Conservation (phyloP, 2,113 vertebrate genomes). For the Grammomys surdaster region DNA sequence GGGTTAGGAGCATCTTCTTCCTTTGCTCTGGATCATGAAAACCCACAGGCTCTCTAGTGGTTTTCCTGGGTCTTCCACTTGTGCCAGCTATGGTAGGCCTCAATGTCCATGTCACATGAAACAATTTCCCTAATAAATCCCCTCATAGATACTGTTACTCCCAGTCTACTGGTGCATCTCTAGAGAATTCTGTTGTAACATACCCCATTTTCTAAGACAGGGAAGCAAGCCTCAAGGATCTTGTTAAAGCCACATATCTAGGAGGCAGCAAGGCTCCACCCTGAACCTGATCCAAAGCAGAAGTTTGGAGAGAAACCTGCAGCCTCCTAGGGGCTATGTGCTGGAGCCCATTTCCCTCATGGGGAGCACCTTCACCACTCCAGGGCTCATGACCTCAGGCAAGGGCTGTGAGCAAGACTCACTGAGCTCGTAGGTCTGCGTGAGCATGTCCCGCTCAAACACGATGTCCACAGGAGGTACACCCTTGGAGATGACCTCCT, state of each 20-base stretch:
- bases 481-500: conserved; percentile 89
- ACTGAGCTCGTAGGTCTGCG: conserved; percentile 96
- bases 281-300: not conserved
- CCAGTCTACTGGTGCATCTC: not conserved
- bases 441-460: conserved; percentile 93
- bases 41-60: not conserved
- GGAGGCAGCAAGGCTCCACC: not conserved
- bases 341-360: not conserved
- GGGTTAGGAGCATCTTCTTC: not conserved
- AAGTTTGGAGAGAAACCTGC: not conserved
- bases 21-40: not conserved
- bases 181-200: not conserved
- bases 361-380: not conserved
- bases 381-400: fast-evolving
- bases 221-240: not conserved
- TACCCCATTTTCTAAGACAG: not conserved
- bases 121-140: not conserved
- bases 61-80: not conserved
- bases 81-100: not conserved
- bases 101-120: not conserved
- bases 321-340: not conserved
- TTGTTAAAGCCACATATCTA: not conserved
- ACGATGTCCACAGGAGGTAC: conserved; percentile 88
- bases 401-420: conserved; percentile 67
- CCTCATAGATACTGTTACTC: not conserved